Conservation (phyloP, 2,888 invertebrate species). For the Leucoma salicis region DNA sequence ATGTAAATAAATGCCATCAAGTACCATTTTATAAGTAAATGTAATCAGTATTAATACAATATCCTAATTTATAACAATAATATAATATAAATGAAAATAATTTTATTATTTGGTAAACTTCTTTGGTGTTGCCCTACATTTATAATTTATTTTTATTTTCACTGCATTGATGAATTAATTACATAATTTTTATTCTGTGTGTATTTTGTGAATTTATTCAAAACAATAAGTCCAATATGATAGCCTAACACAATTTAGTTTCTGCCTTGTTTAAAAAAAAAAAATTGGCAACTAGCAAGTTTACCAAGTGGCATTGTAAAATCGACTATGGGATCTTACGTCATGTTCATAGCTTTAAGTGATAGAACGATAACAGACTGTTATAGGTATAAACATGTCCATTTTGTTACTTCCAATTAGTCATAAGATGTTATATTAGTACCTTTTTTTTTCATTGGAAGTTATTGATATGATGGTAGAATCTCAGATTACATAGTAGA, state of each 20-base stretch:
- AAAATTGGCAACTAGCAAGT: constrained; percentile 15
- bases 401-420: constrained; percentile 45
- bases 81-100: constrained; percentile 34
- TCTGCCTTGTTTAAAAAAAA: too few species aligned
- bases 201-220: too few species aligned
- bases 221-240: too few species aligned
- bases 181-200: too few species aligned
- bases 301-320: constrained; percentile 35
- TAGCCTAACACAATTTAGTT: too few species aligned
- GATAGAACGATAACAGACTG: constrained; percentile 57
- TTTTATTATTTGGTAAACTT: constrained; percentile 39
- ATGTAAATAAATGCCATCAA: constrained; percentile 73
- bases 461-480: constrained; percentile 32
- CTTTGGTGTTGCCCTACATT: constrained; percentile 1
- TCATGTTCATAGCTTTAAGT: constrained; percentile 56
- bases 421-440: constrained; percentile 37
- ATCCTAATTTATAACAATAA: constrained; percentile 65
- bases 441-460: constrained; percentile 22
- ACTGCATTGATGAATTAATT: too few species aligned
- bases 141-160: too few species aligned
- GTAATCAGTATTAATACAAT: constrained; percentile 79
- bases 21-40: constrained; percentile 69
- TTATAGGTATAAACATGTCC: constrained; percentile 51
- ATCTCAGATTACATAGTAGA: constrained; percentile 34
- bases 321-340: constrained; percentile 47